Conservation (phyloP, 2,113 vertebrate species). For the Dipodomys ordii region DNA sequence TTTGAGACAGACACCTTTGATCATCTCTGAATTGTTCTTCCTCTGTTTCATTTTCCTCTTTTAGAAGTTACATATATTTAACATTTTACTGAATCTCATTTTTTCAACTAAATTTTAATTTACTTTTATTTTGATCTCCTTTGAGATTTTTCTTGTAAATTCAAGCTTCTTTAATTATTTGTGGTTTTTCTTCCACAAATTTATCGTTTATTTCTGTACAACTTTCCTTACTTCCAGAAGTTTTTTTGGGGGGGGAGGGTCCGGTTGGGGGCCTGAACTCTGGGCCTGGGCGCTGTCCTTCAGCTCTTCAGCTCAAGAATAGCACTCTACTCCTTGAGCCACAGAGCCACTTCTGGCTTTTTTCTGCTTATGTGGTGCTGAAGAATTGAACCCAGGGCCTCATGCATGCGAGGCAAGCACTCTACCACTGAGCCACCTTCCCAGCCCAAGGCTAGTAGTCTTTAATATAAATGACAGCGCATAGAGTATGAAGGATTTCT, state of each 20-base stretch:
- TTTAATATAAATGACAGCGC: too few relatives aligned
- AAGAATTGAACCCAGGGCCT: too few relatives aligned
- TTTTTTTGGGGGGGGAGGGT: neutral
- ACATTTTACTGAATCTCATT: neutral
- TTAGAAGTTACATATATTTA: neutral
- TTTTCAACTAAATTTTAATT: neutral
- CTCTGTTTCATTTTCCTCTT: neutral
- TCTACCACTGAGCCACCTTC: too few relatives aligned
- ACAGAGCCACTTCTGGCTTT: too few relatives aligned
- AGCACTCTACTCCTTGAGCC: too few relatives aligned
- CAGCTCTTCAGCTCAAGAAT: too few relatives aligned
- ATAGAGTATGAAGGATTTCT: neutral
- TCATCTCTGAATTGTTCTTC: neutral
- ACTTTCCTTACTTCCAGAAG: neutral
- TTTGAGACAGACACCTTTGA: neutral
- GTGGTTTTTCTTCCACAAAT: neutral
- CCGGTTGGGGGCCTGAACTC: too few relatives aligned
- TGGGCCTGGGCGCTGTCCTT: too few relatives aligned
- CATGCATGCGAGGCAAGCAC: too few relatives aligned
- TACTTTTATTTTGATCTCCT: neutral
- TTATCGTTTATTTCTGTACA: neutral
- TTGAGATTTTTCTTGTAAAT: neutral
- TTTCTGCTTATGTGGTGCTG: too few relatives aligned
- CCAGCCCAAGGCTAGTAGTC: too few relatives aligned
- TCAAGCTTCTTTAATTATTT: neutral